A percentile compares a stretch with the other conserved stretches of the same genome.
Conservation (phyloP, 2,888 invertebrate genomes). For the Cylloceria caligata region DNA sequence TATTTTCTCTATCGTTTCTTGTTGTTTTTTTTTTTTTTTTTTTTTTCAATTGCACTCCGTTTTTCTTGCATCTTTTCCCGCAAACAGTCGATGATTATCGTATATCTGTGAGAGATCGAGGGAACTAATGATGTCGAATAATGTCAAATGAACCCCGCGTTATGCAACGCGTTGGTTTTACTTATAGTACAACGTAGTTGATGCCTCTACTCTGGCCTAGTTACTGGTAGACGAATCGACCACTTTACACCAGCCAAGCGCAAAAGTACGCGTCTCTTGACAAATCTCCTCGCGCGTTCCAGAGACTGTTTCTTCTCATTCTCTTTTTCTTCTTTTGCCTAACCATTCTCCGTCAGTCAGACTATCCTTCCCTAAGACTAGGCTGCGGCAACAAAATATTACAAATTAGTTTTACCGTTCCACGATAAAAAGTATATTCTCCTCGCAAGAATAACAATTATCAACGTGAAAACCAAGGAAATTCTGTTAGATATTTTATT, state of each 20-base stretch:
- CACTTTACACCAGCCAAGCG: slow-evolving; percentile 4
- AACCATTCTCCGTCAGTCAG: slow-evolving; percentile 9
- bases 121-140: slow-evolving; percentile 59
- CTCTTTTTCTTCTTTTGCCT: background rate
- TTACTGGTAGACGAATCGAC: slow-evolving; percentile 47
- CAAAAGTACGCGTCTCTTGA: slow-evolving; percentile 40
- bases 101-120: slow-evolving; percentile 32
- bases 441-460: slow-evolving; percentile 3
- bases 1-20: slow-evolving; percentile 33
- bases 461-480: slow-evolving; percentile 15
- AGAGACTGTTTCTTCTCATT: slow-evolving; percentile 45
- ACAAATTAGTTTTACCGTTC: slow-evolving; percentile 40
- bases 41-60: slow-evolving; percentile 21
- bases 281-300: slow-evolving; percentile 53
- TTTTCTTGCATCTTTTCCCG: slow-evolving; percentile 23
- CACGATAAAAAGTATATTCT: background rate
- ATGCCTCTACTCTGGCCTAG: slow-evolving; percentile 41
- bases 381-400: slow-evolving; percentile 9
- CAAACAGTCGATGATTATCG: slow-evolving; percentile 12
- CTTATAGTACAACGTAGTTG: slow-evolving; percentile 6
- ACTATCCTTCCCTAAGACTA: slow-evolving; percentile 1
- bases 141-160: slow-evolving; percentile 62
- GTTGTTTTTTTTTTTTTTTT: slow-evolving; percentile 7
- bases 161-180: slow-evolving; percentile 55
- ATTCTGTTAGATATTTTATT: background rate